Percentiles rank a stretch among this genome's conserved stretches.
These are phyloP conservation scores for Cacatua alba DNA, from an alignment of 2,113 vertebrate species.

Conservation along the genomic window DNA sequence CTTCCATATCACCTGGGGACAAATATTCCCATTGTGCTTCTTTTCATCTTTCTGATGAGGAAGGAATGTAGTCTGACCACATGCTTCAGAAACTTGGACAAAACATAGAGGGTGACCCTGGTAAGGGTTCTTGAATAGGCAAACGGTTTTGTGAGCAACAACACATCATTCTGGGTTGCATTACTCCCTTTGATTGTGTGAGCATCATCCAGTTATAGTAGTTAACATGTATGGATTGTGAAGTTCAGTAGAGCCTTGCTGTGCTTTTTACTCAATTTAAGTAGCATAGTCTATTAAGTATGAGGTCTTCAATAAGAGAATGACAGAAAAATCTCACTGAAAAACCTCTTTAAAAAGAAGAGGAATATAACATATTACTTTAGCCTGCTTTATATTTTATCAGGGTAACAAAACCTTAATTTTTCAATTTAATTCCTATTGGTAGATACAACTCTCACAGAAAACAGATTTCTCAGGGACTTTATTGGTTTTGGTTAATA, in stretches of 20 bases:
- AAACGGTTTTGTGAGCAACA: neutral
- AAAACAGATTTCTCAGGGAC: neutral
- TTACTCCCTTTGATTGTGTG: neutral
- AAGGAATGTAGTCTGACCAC: neutral
- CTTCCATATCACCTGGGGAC: neutral
- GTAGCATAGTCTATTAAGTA: neutral
- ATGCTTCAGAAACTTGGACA: neutral
- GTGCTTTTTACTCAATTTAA: neutral
- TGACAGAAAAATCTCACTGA: neutral
- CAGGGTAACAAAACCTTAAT: neutral
- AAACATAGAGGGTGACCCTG: neutral
- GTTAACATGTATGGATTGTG: accelerated
- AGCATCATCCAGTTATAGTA: neutral
- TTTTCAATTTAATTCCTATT: neutral
- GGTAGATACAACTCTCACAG: neutral
- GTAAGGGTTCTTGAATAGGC: neutral
- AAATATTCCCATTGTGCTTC: neutral
- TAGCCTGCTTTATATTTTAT: neutral
- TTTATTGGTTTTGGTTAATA: neutral
- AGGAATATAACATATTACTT: neutral
- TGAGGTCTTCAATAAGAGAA: neutral
- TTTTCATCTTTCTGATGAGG: neutral
- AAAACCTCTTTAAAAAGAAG: neutral
- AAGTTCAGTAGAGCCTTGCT: neutral
- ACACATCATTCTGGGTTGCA: neutral